Percentiles rank a stretch among this genome's conserved stretches.
These are phyloP conservation scores for Oeneis ivallda DNA, from an alignment of 2,888 invertebrate species.

Conservation along the genomic window DNA sequence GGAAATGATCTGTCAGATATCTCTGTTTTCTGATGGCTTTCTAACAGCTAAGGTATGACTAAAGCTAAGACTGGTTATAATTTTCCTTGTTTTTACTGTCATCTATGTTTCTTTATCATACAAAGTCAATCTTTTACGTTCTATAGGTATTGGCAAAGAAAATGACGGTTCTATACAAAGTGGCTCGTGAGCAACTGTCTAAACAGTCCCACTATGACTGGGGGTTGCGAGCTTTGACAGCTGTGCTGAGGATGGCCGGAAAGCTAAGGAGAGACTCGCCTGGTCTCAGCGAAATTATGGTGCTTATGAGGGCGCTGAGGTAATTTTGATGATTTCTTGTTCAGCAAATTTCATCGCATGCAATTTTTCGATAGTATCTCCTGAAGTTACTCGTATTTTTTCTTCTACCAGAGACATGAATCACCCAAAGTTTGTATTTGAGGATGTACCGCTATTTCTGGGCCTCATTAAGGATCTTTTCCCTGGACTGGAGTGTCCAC, in stretches of 20 bases:
- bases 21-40: conserved; percentile 95
- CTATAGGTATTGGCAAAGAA: conserved; percentile 89
- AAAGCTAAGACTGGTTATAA: conserved; percentile 79
- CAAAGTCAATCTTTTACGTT: background rate
- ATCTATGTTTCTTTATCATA: too few species aligned
- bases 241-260: conserved; percentile 95
- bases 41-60: conserved; percentile 88
- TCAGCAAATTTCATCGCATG: too few species aligned
- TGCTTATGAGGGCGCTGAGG: conserved; percentile 93
- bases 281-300: conserved; percentile 91
- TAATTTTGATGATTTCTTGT: too few species aligned
- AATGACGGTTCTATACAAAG: conserved; percentile 94
- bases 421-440: conserved; percentile 94
- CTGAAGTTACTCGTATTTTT: too few species aligned
- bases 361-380: too few species aligned
- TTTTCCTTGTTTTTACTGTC: too few species aligned
- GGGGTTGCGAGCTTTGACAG: conserved; percentile 94
- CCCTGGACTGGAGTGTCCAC: conserved; percentile 94
- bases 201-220: conserved; percentile 97
- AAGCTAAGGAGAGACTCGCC: conserved; percentile 90
- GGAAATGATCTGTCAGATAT: conserved; percentile 95
- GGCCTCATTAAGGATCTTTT: conserved; percentile 94
- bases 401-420: conserved; percentile 88
- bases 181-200: conserved; percentile 93
- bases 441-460: conserved; percentile 94